phyloP scores from a whole-genome alignment of 2,888 invertebrate genomes.

The Drosophila peninsularis region DNA sequence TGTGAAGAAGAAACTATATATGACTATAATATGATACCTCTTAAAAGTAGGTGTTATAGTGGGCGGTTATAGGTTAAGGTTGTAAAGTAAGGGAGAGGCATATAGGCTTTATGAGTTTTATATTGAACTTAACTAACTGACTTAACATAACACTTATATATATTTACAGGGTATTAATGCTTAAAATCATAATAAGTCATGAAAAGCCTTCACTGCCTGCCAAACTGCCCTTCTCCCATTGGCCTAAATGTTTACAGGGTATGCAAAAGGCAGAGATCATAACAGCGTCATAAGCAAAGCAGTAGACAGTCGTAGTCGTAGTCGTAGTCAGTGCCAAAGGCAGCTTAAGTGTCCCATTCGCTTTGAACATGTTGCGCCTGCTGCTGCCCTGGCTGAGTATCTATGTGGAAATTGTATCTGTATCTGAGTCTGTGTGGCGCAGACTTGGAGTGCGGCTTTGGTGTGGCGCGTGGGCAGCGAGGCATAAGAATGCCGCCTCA shows the following conservation, averaged over 20 bases:
- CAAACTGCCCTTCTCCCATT: background rate
- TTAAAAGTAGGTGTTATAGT: background rate
- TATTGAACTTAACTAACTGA: too few species aligned
- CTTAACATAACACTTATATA: too few species aligned
- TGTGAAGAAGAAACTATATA: too few species aligned
- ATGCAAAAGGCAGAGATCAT: slow-evolving; percentile 43
- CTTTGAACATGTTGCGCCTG: slow-evolving; percentile 73
- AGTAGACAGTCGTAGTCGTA: slow-evolving; percentile 33
- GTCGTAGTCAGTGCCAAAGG: slow-evolving; percentile 36
- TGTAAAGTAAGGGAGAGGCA: too few species aligned
- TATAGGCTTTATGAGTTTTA: background rate
- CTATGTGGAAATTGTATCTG: background rate
- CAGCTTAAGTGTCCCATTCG: slow-evolving; percentile 64
- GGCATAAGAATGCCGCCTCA: slow-evolving; percentile 51
- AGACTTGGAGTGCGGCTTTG: background rate
- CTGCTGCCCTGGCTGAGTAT: slow-evolving; percentile 28
- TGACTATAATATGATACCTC: too few species aligned
- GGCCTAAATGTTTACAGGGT: background rate
- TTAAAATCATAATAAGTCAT: background rate
- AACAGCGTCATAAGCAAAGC: slow-evolving; percentile 51
- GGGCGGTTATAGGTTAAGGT: too few species aligned
- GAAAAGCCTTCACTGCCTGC: background rate
- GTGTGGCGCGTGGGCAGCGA: slow-evolving; percentile 62
- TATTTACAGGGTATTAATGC: background rate
- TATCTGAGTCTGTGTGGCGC: slow-evolving; percentile 8